These are phyloP conservation scores for Athene noctua DNA, from an alignment of 2,113 vertebrate species.

Conservation along the genomic window DNA sequence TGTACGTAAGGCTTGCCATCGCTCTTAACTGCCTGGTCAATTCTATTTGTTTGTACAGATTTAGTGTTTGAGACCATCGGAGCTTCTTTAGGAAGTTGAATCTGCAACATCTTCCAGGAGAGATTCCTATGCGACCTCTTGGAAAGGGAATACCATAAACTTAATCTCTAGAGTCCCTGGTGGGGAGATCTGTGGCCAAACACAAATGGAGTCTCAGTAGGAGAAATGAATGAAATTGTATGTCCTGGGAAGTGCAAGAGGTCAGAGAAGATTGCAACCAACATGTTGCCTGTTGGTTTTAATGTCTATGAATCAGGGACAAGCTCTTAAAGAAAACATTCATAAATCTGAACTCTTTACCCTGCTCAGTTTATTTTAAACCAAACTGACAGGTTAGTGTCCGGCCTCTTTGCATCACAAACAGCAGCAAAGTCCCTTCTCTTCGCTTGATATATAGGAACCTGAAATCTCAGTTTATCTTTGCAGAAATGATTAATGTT, in stretches of 20 bases:
- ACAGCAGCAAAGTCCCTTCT: not conserved
- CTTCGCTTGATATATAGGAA: not conserved
- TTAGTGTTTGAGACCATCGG: not conserved
- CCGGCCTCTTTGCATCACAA: not conserved
- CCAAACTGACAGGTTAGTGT: not conserved
- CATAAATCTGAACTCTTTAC: not conserved
- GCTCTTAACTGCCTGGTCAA: not conserved
- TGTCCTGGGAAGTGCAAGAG: not conserved
- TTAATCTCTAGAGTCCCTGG: not conserved
- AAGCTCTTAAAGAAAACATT: not conserved
- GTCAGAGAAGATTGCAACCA: not conserved
- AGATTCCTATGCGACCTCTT: not conserved
- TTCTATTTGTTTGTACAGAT: not conserved
- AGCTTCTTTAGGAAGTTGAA: not conserved
- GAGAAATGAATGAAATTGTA: not conserved
- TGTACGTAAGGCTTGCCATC: not conserved
- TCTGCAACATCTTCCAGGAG: not conserved
- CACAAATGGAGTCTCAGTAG: not conserved
- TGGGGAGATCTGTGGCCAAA: rapidly evolving
- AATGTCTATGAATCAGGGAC: not conserved
- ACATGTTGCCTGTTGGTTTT: not conserved
- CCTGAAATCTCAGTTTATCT: not conserved
- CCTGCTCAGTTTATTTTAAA: not conserved
- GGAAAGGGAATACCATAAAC: not conserved
- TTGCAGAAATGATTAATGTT: not conserved